Percentiles rank a stretch among this genome's conserved stretches.
These are phyloP conservation scores for Saturnia pavonia DNA, from an alignment of 2,888 invertebrate genomes.

Conservation along the genomic window DNA sequence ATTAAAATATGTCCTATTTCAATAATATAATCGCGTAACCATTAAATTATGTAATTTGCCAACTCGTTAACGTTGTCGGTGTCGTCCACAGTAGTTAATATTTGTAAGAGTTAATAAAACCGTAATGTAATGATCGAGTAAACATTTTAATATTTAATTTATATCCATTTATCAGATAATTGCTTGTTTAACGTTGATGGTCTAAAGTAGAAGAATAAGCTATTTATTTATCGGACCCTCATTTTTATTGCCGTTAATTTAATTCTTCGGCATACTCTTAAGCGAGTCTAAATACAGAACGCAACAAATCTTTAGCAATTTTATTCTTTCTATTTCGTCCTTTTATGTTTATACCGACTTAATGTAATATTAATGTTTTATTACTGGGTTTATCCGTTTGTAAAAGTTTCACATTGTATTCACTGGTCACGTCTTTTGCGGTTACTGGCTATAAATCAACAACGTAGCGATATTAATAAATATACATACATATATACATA, in stretches of 20 bases:
- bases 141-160: background rate
- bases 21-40: background rate
- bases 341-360: conserved; percentile 13
- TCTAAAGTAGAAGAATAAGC: conserved; percentile 50
- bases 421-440: conserved; percentile 3
- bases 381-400: conserved; percentile 26
- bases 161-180: conserved; percentile 33
- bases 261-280: conserved; percentile 48
- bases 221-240: conserved; percentile 51
- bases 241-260: conserved; percentile 63
- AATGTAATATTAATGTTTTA: conserved; percentile 1
- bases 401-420: conserved; percentile 3
- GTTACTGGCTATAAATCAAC: background rate
- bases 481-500: no score
- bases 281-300: conserved; percentile 47
- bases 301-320: conserved; percentile 33
- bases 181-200: conserved; percentile 46
- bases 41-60: background rate
- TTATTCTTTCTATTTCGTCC: conserved; percentile 10
- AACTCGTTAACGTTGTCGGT: background rate
- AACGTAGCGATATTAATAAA: background rate
- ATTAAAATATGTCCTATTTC: background rate
- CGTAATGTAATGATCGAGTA: background rate
- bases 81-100: background rate
- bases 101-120: no score